phyloP scores from a whole-genome alignment of 1,140 invertebrate genomes.

The Radopholus similis region DNA sequence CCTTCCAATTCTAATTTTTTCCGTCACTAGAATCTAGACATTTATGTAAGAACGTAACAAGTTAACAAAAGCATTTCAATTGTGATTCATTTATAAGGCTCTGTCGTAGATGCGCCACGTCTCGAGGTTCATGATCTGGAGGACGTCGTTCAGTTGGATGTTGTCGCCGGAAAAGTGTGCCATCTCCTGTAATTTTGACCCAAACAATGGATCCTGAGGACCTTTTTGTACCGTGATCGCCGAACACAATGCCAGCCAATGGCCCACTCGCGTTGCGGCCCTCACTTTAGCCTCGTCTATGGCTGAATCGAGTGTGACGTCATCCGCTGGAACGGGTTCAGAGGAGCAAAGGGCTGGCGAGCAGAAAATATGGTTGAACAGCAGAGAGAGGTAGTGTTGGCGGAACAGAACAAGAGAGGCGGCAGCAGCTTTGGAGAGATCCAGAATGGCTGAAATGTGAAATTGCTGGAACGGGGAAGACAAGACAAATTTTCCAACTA shows the following conservation, averaged over 20 bases:
- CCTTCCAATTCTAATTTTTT: too few relatives aligned
- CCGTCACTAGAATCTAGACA: too few relatives aligned
- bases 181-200: too few relatives aligned
- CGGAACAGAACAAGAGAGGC: not conserved
- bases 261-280: slow-evolving; percentile 18
- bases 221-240: slow-evolving; percentile 29
- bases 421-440: slow-evolving; percentile 6
- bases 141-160: slow-evolving; percentile 21
- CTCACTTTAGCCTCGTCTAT: slow-evolving; percentile 13
- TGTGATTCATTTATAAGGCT: slow-evolving; percentile 1
- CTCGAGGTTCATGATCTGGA: slow-evolving; percentile 12
- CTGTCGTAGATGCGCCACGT: slow-evolving; percentile 6
- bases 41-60: too few relatives aligned
- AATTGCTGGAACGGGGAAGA: not conserved
- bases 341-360: too few relatives aligned
- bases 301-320: slow-evolving; percentile 1
- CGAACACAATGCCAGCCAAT: slow-evolving; percentile 24
- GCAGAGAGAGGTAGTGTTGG: slow-evolving; percentile 15
- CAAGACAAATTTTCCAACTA: not conserved
- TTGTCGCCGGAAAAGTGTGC: slow-evolving; percentile 22
- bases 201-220: too few relatives aligned
- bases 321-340: slow-evolving; percentile 6
- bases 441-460: slow-evolving; percentile 7
- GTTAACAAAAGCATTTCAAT: too few relatives aligned
- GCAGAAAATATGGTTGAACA: slow-evolving; percentile 22